Evolutionary conservation across 2,797 vertebrate genomes (phyloP).

Genomic region (Coracias cyanogaster): DNA sequence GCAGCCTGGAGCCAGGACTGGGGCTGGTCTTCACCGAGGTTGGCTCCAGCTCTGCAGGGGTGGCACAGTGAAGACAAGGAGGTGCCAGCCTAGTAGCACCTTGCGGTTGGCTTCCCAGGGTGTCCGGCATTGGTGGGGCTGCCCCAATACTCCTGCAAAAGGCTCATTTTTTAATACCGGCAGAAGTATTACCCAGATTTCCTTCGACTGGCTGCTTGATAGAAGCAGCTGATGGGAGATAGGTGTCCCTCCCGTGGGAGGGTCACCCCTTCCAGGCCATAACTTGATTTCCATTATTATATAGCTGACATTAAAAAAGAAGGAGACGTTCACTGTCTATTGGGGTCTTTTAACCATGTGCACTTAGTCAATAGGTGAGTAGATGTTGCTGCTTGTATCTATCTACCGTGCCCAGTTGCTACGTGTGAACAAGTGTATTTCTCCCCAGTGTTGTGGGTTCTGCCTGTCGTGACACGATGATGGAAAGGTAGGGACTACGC

Average conservation of each 20-base stretch:
- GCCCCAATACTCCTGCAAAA: background rate
- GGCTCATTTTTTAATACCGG: background rate
- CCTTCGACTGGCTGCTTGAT: background rate
- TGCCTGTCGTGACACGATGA: conserved; percentile 41
- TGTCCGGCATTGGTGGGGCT: background rate
- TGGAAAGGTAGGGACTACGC: background rate
- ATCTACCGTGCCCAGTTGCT: conserved; percentile 68
- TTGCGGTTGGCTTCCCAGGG: rapidly evolving
- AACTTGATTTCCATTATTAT: background rate
- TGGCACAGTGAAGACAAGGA: background rate
- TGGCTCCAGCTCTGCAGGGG: background rate
- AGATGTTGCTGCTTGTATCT: conserved; percentile 75
- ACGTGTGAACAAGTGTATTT: conserved; percentile 70
- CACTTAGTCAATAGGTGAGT: conserved; percentile 73
- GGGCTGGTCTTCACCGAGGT: background rate
- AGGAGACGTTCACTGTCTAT: background rate
- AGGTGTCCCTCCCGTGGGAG: background rate
- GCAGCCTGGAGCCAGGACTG: background rate
- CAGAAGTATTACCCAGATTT: background rate
- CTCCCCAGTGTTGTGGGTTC: conserved; percentile 63
- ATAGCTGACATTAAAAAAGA: background rate
- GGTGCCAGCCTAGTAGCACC: background rate
- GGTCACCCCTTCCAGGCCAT: background rate
- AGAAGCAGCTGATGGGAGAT: background rate
- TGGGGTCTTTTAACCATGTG: conserved; percentile 54